A percentile compares a stretch with the other conserved stretches of the same genome.
phyloP scores from a whole-genome alignment of 2,888 invertebrate genomes.

The Cryptophagus acutangulus region DNA sequence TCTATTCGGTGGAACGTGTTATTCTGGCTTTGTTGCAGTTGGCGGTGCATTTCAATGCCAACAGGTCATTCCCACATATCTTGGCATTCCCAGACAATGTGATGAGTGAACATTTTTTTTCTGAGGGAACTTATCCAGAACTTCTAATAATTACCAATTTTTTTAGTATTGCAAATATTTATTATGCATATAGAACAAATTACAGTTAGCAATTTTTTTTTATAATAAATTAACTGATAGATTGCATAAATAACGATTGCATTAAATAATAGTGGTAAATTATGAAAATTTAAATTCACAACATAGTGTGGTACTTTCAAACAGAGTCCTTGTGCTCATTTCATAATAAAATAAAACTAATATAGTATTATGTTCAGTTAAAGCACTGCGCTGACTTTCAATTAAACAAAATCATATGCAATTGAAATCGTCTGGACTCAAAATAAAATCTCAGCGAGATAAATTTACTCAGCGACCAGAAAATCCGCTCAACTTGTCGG shows the following conservation, averaged over 20 bases:
- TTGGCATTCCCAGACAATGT: slow-evolving; percentile 36
- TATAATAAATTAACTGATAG: too few relatives aligned
- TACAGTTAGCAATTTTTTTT: too few relatives aligned
- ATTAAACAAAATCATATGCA: slow-evolving; percentile 1
- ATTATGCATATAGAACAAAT: too few relatives aligned
- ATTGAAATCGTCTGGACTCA: too few relatives aligned
- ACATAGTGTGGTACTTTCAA: slow-evolving; percentile 32
- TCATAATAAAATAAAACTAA: slow-evolving; percentile 24
- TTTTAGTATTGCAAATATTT: too few relatives aligned
- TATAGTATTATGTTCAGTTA: neutral
- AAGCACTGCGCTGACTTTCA: slow-evolving; percentile 3
- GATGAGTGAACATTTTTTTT: too few relatives aligned
- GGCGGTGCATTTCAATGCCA: slow-evolving; percentile 31
- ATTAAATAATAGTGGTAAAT: slow-evolving; percentile 28
- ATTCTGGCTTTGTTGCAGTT: slow-evolving; percentile 18
- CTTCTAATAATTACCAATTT: too few relatives aligned
- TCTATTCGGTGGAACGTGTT: too few relatives aligned
- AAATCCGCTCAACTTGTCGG: too few relatives aligned
- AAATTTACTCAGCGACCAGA: too few relatives aligned
- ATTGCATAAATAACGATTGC: slow-evolving; percentile 25
- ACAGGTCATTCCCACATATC: slow-evolving; percentile 35
- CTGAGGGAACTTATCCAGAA: too few relatives aligned
- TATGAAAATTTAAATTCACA: slow-evolving; percentile 33
- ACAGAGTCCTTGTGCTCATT: slow-evolving; percentile 35
- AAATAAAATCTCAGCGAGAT: too few relatives aligned